phyloP scores from a whole-genome alignment of 2,113 vertebrate species.

The Chunga burmeisteri region DNA sequence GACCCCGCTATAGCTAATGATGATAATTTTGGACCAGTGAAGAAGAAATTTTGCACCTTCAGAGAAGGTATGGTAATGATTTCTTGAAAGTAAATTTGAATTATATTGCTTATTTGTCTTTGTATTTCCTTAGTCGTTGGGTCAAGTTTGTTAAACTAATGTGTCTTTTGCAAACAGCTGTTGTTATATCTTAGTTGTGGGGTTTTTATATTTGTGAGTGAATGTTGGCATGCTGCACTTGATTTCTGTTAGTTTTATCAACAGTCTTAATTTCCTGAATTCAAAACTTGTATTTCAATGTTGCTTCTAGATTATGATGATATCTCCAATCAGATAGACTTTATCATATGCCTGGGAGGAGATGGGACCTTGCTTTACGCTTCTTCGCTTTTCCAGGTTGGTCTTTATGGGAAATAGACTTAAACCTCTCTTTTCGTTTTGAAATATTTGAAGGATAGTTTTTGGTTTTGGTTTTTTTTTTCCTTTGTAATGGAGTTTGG shows the following conservation, averaged over 20 bases:
- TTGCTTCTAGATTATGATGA: conserved; percentile 82
- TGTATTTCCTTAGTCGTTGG: rapidly evolving
- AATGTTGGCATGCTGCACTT: not conserved
- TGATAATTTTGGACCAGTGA: conserved; percentile 87
- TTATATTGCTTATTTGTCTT: not conserved
- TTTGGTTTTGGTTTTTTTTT: too few relatives aligned
- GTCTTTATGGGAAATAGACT: not conserved
- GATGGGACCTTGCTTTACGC: conserved; percentile 85
- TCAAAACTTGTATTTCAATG: not conserved
- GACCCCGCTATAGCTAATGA: conserved; percentile 88
- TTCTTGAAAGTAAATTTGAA: not conserved
- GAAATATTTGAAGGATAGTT: not conserved
- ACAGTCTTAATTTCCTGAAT: not conserved
- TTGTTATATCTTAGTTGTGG: not conserved
- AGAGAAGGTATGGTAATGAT: conserved; percentile 81
- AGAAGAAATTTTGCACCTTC: conserved; percentile 96
- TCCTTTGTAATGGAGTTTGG: not conserved
- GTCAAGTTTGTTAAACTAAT: not conserved
- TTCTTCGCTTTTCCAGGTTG: conserved; percentile 84
- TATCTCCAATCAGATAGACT: conserved; percentile 85
- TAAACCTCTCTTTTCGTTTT: not conserved
- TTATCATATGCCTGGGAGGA: conserved; percentile 86
- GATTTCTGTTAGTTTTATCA: not conserved
- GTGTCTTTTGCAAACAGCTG: not conserved
- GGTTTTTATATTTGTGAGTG: not conserved